Percentiles rank a stretch among this genome's conserved stretches.
These are phyloP conservation scores for Morpho helenor DNA, from an alignment of 2,888 invertebrate species.

Conservation along the genomic window DNA sequence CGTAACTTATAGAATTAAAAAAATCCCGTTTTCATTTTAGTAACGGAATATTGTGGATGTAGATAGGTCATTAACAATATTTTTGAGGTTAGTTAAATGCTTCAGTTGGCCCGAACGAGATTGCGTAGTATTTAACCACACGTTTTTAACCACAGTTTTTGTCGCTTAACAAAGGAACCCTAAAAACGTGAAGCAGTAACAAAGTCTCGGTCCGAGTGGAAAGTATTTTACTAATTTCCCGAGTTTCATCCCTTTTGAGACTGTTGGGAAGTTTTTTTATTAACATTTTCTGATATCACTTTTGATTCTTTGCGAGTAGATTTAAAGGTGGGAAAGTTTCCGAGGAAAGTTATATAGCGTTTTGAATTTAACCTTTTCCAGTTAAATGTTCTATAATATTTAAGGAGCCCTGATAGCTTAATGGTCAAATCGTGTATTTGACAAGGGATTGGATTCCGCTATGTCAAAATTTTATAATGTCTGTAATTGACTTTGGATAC, in stretches of 20 bases:
- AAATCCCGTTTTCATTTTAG: no score
- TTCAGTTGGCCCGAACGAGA: no score
- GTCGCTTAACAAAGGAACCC: slow-evolving; percentile 19
- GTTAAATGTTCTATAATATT: no score
- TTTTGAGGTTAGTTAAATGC: not conserved
- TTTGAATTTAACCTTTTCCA: not conserved
- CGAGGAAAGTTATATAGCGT: slow-evolving; percentile 3
- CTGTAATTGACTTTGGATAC: no score
- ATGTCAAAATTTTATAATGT: no score
- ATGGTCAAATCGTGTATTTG: no score
- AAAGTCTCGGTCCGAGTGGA: slow-evolving; percentile 48
- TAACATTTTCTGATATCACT: slow-evolving; percentile 36
- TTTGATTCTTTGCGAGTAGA: slow-evolving; percentile 25
- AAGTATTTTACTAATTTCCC: slow-evolving; percentile 54
- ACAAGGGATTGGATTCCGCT: no score
- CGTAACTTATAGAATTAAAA: no score
- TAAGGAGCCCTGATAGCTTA: no score
- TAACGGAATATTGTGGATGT: no score
- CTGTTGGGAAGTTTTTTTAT: slow-evolving; percentile 43
- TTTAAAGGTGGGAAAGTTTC: slow-evolving; percentile 17
- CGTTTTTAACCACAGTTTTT: not conserved
- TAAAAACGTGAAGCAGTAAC: slow-evolving; percentile 44
- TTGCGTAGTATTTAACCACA: no score
- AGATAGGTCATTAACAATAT: no score
- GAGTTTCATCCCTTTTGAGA: slow-evolving; percentile 39